Evolutionary conservation across 2,113 vertebrate species (phyloP).

Genomic region (Sterrhoptilus dennistouni): DNA sequence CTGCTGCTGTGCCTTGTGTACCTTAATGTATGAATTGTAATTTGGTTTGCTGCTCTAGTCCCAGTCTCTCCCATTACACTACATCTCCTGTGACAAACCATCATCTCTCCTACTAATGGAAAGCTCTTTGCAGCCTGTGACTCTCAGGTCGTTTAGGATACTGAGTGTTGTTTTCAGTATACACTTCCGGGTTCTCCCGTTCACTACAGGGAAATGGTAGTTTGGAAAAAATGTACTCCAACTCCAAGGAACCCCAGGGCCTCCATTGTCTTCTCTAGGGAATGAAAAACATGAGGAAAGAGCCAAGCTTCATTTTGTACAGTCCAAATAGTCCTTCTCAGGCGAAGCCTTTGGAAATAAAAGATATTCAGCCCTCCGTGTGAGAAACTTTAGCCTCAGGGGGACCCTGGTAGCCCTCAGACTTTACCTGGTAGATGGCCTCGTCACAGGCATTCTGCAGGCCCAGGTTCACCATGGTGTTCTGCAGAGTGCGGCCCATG

Average conservation of each 20-base stretch:
- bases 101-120: not conserved
- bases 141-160: not conserved
- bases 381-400: not conserved
- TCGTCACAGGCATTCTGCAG: slow-evolving; percentile 86
- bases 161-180: not conserved
- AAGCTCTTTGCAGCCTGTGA: not conserved
- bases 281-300: not conserved
- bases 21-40: not conserved
- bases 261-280: not conserved
- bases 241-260: not conserved
- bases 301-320: fast-evolving
- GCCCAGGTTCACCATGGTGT: slow-evolving; percentile 90
- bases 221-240: not conserved
- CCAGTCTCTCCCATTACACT: not conserved
- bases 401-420: not conserved
- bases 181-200: not conserved
- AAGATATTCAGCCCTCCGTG: fast-evolving
- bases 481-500: slow-evolving; percentile 91
- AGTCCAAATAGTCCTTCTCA: not conserved
- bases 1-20: not conserved
- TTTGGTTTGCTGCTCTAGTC: not conserved
- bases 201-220: not conserved
- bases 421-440: slow-evolving; percentile 86
- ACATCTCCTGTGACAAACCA: not conserved
- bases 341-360: not conserved